Conservation (phyloP, 2,113 vertebrate genomes). For the Perca flavescens region DNA sequence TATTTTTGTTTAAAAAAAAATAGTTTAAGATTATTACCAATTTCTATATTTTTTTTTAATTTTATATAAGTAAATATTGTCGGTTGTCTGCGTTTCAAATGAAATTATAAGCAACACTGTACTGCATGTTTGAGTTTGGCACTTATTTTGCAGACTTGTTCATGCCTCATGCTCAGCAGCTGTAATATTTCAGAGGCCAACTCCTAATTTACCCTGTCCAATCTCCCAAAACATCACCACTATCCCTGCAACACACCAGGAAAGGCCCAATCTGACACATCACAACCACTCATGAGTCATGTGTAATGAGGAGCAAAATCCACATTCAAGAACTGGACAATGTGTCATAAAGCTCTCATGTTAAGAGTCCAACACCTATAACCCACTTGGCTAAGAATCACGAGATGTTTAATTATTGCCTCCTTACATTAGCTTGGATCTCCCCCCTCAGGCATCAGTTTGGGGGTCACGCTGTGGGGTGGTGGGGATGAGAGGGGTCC, state of each 20-base stretch:
- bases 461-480: conserved; percentile 35
- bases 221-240: conserved; percentile 40
- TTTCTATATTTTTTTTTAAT: neutral
- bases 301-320: conserved; percentile 64
- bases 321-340: conserved; percentile 72
- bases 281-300: conserved; percentile 62
- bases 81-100: neutral
- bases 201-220: conserved; percentile 29
- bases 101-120: neutral
- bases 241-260: conserved; percentile 32
- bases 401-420: conserved; percentile 81
- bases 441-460: conserved; percentile 60
- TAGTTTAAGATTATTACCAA: neutral
- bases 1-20: neutral
- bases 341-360: conserved; percentile 79
- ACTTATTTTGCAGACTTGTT: neutral
- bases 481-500: neutral
- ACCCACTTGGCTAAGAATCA: conserved; percentile 70
- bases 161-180: neutral
- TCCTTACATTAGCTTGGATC: conserved; percentile 77
- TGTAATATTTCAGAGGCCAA: neutral
- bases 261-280: conserved; percentile 62
- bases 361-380: conserved; percentile 76
- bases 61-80: neutral
- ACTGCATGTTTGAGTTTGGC: neutral